These are phyloP conservation scores for Mormyrus iriodes DNA, from an alignment of 2,113 vertebrate genomes.

Conservation along the genomic window DNA sequence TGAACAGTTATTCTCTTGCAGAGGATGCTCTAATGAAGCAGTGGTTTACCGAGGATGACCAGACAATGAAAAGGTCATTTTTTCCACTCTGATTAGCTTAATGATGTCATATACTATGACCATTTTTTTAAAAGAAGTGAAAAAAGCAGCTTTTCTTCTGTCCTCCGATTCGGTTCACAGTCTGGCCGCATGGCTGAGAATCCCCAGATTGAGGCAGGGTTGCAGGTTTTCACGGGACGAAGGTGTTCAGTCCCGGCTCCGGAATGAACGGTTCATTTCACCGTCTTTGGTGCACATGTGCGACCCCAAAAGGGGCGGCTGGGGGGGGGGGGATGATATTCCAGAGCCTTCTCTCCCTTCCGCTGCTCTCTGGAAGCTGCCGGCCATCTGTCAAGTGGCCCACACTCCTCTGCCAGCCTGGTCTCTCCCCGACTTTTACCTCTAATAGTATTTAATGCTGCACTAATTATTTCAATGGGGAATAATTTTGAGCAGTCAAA, in stretches of 20 bases:
- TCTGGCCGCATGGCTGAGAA: not conserved
- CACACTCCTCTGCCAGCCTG: conserved; percentile 61
- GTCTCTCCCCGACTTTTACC: conserved; percentile 72
- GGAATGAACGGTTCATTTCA: not conserved
- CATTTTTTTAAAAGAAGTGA: not conserved
- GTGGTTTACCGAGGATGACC: not conserved
- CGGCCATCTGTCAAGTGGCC: conserved; percentile 77
- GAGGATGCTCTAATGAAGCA: not conserved
- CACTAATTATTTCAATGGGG: conserved; percentile 88
- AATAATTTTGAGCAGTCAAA: conserved; percentile 85
- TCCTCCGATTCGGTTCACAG: not conserved
- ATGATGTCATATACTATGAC: not conserved
- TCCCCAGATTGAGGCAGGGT: not conserved
- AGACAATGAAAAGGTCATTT: not conserved
- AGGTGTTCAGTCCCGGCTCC: not conserved
- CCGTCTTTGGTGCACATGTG: not conserved
- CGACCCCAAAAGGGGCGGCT: not conserved
- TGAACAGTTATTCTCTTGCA: not conserved
- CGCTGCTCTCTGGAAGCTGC: not conserved
- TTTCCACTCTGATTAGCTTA: not conserved
- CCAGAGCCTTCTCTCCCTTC: not conserved
- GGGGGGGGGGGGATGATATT: not conserved
- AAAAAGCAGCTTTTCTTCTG: not conserved
- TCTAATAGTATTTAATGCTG: conserved; percentile 84
- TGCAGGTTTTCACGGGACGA: not conserved